Percentiles rank a stretch among this genome's conserved stretches.
phyloP scores from a whole-genome alignment of 1,140 invertebrate genomes.

The Meloidogyne hapla region DNA sequence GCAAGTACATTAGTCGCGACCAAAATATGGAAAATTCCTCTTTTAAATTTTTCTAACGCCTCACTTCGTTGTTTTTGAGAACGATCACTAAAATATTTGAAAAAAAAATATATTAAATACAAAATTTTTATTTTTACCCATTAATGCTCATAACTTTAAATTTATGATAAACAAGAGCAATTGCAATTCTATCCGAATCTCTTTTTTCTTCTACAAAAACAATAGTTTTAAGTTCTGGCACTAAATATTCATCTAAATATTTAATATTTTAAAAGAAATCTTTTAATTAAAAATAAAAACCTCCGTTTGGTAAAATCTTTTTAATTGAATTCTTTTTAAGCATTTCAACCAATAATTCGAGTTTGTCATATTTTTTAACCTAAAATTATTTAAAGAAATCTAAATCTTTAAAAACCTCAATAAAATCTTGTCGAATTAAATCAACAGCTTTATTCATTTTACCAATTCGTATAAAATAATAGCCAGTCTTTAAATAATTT shows the following conservation, averaged over 20 bases:
- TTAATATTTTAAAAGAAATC: background rate
- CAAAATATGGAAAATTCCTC: conserved; percentile 28
- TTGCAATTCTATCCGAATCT: conserved; percentile 27
- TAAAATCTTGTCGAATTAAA: conserved; percentile 32
- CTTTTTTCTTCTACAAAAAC: conserved; percentile 34
- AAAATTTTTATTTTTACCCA: conserved; percentile 77
- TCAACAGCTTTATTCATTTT: conserved; percentile 29
- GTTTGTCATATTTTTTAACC: conserved; percentile 32
- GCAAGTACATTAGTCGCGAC: conserved; percentile 36
- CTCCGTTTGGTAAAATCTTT: conserved; percentile 20
- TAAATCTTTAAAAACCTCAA: conserved; percentile 64
- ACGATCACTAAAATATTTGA: conserved; percentile 35
- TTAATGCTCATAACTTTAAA: conserved; percentile 30
- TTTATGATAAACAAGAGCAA: conserved; percentile 20
- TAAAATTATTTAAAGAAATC: conserved; percentile 23
- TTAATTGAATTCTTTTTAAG: conserved; percentile 23
- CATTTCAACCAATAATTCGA: conserved; percentile 32
- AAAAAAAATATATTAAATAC: background rate
- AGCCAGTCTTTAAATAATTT: conserved; percentile 18
- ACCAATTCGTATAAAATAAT: conserved; percentile 32
- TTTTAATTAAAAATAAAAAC: background rate
- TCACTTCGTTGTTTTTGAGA: conserved; percentile 35
- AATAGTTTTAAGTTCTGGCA: conserved; percentile 56
- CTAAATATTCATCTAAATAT: conserved; percentile 19
- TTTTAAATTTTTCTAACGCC: conserved; percentile 25